Conservation (phyloP, 2,888 invertebrate genomes). For the Amitus sp. region DNA sequence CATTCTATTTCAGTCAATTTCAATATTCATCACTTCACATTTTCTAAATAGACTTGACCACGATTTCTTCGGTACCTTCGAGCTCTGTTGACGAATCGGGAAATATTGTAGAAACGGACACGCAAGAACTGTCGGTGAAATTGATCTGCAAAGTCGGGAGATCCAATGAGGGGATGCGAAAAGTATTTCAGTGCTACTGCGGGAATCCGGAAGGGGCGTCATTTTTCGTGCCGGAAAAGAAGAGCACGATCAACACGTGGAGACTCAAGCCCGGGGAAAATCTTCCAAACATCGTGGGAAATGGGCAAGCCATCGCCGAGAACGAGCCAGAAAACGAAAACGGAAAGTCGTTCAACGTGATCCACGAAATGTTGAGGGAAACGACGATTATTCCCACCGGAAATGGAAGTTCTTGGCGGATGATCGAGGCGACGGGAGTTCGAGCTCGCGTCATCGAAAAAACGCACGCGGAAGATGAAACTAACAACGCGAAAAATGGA, state of each 20-base stretch:
- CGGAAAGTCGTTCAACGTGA: constrained; percentile 14
- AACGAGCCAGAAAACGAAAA: not conserved
- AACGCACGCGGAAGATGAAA: constrained; percentile 7
- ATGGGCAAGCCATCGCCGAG: not conserved
- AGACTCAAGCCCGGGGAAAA: not conserved
- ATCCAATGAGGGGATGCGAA: constrained; percentile 17
- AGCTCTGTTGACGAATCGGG: not conserved
- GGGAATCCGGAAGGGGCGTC: constrained; percentile 11
- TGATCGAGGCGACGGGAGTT: constrained; percentile 30
- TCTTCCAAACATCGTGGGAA: constrained; percentile 5
- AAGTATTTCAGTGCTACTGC: constrained; percentile 27
- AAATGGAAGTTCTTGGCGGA: constrained; percentile 19
- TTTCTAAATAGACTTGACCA: too few relatives aligned
- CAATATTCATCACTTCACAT: too few relatives aligned
- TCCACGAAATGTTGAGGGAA: constrained; percentile 20
- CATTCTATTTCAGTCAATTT: too few relatives aligned
- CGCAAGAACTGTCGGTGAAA: constrained; percentile 23
- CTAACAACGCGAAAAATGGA: constrained; percentile 4
- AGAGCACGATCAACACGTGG: constrained; percentile 15
- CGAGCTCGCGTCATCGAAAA: constrained; percentile 28
- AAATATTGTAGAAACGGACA: not conserved
- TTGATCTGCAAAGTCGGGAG: constrained; percentile 24
- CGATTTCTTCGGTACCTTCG: not conserved
- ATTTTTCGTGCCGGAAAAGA: constrained; percentile 26
- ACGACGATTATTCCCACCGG: constrained; percentile 21